These are phyloP conservation scores for Poicephalus meyeri DNA, from an alignment of 2,113 vertebrate species.

Conservation along the genomic window DNA sequence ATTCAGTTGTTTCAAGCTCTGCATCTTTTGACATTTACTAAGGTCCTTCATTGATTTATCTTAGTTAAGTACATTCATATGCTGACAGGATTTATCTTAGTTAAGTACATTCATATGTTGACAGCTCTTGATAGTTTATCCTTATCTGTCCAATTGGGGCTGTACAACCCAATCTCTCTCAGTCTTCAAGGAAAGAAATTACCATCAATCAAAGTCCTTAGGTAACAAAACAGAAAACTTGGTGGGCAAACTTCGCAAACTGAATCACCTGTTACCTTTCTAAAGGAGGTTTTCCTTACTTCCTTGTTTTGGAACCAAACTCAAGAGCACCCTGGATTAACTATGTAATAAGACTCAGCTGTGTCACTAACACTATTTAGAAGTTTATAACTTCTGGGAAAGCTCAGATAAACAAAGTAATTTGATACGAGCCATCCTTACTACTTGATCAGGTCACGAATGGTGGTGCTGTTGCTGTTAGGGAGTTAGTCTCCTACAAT, in stretches of 20 bases:
- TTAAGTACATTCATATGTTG: constrained; percentile 30
- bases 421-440: not conserved
- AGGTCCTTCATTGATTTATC: constrained; percentile 44
- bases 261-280: not conserved
- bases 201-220: not conserved
- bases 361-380: not conserved
- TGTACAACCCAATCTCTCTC: constrained; percentile 5
- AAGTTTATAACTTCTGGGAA: not conserved
- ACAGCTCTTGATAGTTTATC: constrained; percentile 37
- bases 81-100: constrained; percentile 50
- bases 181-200: not conserved
- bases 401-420: not conserved
- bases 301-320: not conserved
- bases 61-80: constrained; percentile 37
- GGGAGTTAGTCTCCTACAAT: not conserved
- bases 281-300: not conserved
- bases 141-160: not conserved
- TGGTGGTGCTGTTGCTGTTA: not conserved
- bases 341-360: not conserved
- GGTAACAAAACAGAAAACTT: not conserved
- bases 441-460: not conserved
- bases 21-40: constrained; percentile 42
- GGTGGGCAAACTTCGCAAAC: not conserved
- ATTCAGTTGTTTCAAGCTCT: constrained; percentile 29
- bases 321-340: not conserved